Evolutionary conservation across 2,113 vertebrate species (phyloP), one percentile per base, ranked within the genome.

Genomic region (Thunnus maccoyii): DNA sequence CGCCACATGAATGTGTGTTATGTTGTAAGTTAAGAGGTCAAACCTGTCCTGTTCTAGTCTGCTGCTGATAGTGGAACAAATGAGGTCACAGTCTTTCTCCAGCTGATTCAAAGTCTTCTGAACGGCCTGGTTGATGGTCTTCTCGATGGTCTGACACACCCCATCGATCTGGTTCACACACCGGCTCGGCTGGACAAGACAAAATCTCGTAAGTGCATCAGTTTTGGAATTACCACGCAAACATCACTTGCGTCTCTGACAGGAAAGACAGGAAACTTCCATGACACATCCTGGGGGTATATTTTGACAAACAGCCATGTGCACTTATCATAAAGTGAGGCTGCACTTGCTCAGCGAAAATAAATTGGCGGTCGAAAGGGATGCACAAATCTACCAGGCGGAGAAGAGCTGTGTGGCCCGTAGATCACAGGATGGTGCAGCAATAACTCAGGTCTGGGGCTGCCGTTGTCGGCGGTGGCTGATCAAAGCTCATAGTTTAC

Each of bases 21-120:
- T 22, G 47, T 17, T 57, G 44, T 13, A 14, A 20, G 50, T 18
- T 13, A 6, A 56, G 54, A 32, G 41, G 47, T 78, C 82, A 25
- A 61, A 96, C 95, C 95, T 94, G 92, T 96, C 94, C 78, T 94
- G 84, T 48, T 90, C 88, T 15, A 96, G 86, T 77, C 30, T 93
- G 62, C 78, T 89, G 86, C 30, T 89, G 72, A 95, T 94, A 20
- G 93, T 94, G 15, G 86, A 90, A 80, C 87, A 92, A 82, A 96
- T 94, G 12, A 95, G 88, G 82, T 94, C 91, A 51, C 89, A 94
- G 87, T 96, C 95, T 85, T 93, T 96, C 87, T 96, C 95, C 88
- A 96, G 93, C 87, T 96, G 94, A 88, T 96, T 83, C 76, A 96
- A 76, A 16, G 94, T 96, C 88, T 95, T 96, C 91, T 96, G 95